Conservation (phyloP, 2,113 vertebrate species). For the Epinephelus cyanopodus region DNA sequence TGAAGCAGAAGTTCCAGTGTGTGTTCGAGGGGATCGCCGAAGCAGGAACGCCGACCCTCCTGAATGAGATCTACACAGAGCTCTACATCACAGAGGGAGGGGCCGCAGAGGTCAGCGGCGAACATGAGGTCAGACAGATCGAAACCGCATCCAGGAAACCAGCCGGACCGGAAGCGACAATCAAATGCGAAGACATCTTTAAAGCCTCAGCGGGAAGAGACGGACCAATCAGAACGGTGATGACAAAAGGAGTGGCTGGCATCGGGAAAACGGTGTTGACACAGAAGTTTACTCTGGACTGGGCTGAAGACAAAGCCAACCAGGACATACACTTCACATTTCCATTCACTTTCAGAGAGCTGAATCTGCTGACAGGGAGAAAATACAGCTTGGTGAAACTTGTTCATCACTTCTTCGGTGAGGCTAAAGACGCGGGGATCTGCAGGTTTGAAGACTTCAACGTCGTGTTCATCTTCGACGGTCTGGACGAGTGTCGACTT, state of each 20-base stretch:
- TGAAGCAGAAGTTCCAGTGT: slow-evolving; percentile 44
- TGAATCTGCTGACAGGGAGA: slow-evolving; percentile 15
- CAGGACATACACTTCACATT: slow-evolving; percentile 18
- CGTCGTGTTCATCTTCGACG: too few relatives aligned
- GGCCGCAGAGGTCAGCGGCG: slow-evolving; percentile 10
- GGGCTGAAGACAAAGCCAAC: too few relatives aligned
- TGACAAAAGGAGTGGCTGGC: slow-evolving; percentile 21
- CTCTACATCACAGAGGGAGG: slow-evolving; percentile 66
- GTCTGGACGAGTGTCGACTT: too few relatives aligned
- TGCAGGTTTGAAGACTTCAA: too few relatives aligned
- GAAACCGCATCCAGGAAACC: slow-evolving; percentile 34
- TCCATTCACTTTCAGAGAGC: slow-evolving; percentile 21
- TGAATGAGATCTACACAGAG: slow-evolving; percentile 67
- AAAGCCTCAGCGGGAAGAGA: background rate
- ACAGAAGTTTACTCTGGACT: too few relatives aligned
- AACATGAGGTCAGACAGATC: slow-evolving; percentile 56
- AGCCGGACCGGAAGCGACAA: background rate
- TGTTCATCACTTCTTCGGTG: slow-evolving; percentile 7
- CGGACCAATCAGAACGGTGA: slow-evolving; percentile 20
- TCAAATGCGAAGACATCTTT: slow-evolving; percentile 29
- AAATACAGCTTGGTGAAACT: slow-evolving; percentile 29
- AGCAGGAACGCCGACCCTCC: slow-evolving; percentile 5
- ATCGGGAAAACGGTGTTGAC: too few relatives aligned
- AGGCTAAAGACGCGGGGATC: background rate
- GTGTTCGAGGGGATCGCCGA: slow-evolving; percentile 26